Conservation (phyloP, 2,797 vertebrate genomes). For the Darevskia nairensis region DNA sequence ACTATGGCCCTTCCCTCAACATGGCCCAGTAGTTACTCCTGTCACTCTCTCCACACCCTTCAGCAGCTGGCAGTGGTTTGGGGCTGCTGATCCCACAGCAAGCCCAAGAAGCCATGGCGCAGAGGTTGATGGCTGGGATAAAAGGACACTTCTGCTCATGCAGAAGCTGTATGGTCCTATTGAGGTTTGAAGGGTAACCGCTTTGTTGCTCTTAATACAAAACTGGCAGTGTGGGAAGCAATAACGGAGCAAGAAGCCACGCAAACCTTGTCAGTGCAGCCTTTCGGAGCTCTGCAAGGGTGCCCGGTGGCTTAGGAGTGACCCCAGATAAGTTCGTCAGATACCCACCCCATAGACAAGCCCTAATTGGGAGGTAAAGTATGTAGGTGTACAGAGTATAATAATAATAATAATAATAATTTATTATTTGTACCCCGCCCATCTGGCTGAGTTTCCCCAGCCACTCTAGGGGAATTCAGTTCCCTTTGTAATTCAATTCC, state of each 20-base stretch:
- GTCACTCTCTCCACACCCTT: too few species aligned
- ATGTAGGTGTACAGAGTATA: neutral
- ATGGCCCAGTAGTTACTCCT: too few species aligned
- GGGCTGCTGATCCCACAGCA: too few species aligned
- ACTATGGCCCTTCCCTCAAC: too few species aligned
- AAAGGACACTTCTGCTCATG: neutral
- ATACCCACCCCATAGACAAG: neutral
- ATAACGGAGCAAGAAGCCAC: neutral
- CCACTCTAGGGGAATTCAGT: too few species aligned
- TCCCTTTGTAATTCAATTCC: too few species aligned
- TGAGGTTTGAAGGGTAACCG: neutral
- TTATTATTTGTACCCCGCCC: too few species aligned
- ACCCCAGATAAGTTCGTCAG: neutral
- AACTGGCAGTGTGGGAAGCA: neutral
- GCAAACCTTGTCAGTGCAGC: neutral
- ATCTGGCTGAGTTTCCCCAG: too few species aligned
- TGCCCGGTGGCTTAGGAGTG: neutral
- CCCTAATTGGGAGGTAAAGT: neutral
- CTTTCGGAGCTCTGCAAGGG: neutral
- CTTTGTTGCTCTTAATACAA: neutral
- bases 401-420: too few species aligned
- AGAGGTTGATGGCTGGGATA: neutral
- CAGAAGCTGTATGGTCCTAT: neutral
- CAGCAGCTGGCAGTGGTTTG: neutral
- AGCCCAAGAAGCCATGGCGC: too few species aligned